Evolutionary conservation across 2,113 vertebrate genomes (phyloP), one percentile per base, ranked within the genome.

Genomic region (Phylloscopus trochiloides): DNA sequence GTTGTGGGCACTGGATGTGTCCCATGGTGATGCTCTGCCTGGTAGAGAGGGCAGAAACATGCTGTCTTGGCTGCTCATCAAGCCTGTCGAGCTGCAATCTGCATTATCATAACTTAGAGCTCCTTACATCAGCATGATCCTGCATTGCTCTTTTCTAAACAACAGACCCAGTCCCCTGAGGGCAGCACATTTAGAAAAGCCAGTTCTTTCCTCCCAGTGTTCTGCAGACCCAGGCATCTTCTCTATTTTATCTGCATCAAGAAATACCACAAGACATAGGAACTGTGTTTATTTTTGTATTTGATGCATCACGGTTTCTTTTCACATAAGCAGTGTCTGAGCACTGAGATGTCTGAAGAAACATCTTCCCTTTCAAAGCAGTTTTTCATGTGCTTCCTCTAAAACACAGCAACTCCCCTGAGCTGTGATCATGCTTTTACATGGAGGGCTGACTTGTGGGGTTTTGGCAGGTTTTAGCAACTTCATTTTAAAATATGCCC

Each of bases 81-180:
- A 94, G 75, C 36, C 66, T 52, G 31, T 67, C 36, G 7, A 75
- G 43, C 81, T 75, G 48, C 74, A 93, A 32, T 48, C 48, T 87
- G 70, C 86, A 86, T 94, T 92, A 66, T 73, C 47, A 50, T 83
- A 86, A 81, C 68, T 88, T 55, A 43, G 58, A 90, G 74, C 66
- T 93, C 66, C 94, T 90, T 94, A 52, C 85, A 86, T 93, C 92
- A 94, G 82, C 86, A 40, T 88, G 43, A 90, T 80, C 65, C 68
- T 86, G 86, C 75, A 67, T 32, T 86, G 83, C 86, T 91, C 68
- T 94, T 80, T 71, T 70, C 88, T 94, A 78, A 87, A 92, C 71
- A 92, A 51, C 75, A 80, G 76, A 88, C 86, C 42, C 67, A 40
- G 43, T 93, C 86, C 75, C 91, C 62, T 43, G 79, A 58, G 92